Percentiles rank a stretch among this genome's conserved stretches.
These are phyloP conservation scores for Gasterosteus nipponicus DNA, from an alignment of 2,113 vertebrate genomes.

Conservation along the genomic window DNA sequence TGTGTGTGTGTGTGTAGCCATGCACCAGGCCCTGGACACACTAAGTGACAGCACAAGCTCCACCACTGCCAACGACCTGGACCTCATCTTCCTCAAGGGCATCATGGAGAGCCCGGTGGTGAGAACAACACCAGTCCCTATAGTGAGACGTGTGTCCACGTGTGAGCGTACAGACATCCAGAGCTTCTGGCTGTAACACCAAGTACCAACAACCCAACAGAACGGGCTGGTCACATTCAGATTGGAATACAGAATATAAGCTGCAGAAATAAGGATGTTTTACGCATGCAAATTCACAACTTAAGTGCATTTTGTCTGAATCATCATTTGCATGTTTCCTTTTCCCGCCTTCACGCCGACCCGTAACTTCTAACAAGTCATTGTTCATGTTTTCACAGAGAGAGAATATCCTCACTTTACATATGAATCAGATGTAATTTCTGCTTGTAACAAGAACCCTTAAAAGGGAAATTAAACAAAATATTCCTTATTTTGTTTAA, in stretches of 20 bases:
- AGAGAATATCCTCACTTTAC: background rate
- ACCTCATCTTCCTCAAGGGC: constrained; percentile 94
- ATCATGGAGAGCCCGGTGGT: constrained; percentile 98
- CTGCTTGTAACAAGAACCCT: background rate
- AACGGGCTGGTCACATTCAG: background rate
- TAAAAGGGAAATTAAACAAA: constrained; percentile 18
- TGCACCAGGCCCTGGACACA: constrained; percentile 93
- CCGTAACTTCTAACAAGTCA: constrained; percentile 1
- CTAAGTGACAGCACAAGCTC: constrained; percentile 90
- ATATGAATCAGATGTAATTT: constrained; percentile 13
- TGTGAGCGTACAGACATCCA: background rate
- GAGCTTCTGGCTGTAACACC: background rate
- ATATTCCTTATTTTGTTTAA: constrained; percentile 29
- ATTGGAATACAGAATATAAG: background rate
- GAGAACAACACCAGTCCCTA: constrained; percentile 69
- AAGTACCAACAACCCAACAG: background rate
- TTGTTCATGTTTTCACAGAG: background rate
- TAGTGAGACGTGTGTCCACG: background rate
- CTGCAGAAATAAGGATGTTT: background rate
- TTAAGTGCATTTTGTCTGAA: background rate
- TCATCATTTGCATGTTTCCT: background rate
- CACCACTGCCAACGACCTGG: constrained; percentile 90
- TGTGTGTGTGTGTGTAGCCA: constrained; percentile 77
- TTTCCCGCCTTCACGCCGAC: background rate
- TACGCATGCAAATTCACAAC: background rate